phyloP scores from a whole-genome alignment of 1,140 invertebrate species.

The Drosophila pallidifrons region DNA sequence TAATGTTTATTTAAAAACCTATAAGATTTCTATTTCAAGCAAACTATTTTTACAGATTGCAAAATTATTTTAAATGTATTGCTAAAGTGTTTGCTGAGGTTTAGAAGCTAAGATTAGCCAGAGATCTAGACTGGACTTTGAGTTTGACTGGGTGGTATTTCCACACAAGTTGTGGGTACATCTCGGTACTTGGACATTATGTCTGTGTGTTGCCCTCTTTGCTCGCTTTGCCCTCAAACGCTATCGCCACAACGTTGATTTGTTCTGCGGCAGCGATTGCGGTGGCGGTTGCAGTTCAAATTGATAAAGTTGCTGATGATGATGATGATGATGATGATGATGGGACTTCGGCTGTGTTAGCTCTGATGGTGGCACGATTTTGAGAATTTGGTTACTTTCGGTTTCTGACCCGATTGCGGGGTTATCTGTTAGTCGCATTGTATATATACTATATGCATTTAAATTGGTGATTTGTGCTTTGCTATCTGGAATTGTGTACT shows the following conservation, averaged over 20 bases:
- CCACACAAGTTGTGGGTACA: not conserved
- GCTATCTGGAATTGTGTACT: not conserved
- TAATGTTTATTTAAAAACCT: too few species aligned
- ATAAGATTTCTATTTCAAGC: too few species aligned
- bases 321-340: not conserved
- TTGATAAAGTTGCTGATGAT: constrained; percentile 34
- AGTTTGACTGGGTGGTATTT: not conserved
- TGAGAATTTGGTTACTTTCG: constrained; percentile 37
- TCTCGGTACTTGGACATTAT: not conserved
- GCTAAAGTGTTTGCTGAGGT: not conserved
- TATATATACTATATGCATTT: constrained; percentile 2
- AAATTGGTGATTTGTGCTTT: constrained; percentile 1
- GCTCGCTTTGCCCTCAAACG: constrained; percentile 34
- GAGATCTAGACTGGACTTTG: not conserved
- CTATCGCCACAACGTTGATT: constrained; percentile 33
- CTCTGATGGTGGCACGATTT: constrained; percentile 14
- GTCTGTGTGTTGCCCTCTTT: not conserved
- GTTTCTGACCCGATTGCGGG: constrained; percentile 30
- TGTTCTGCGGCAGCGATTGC: not conserved
- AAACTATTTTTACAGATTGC: not conserved
- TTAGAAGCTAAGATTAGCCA: not conserved
- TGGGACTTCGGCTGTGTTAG: too few species aligned
- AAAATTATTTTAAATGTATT: not conserved
- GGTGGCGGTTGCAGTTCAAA: constrained; percentile 19
- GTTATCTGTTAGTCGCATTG: constrained; percentile 24